Base-by-base conservation (phyloP, 2,888 invertebrate species). In the Drosophila rubida region DNA sequence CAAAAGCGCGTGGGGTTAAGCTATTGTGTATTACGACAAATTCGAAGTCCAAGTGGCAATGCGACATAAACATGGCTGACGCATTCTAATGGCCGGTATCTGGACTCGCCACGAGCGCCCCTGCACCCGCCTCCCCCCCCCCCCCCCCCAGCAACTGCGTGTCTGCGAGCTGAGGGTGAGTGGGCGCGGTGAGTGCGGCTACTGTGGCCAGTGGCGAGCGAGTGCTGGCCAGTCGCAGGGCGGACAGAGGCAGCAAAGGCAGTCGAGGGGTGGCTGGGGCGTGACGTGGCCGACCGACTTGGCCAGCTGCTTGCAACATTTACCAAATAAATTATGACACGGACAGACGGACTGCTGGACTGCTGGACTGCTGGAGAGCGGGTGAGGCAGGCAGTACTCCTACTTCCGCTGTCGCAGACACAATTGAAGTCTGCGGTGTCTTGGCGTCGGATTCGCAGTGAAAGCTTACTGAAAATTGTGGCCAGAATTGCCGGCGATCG, bases 241-340 rank as follows among this genome's bases (percentile, higher is more conserved):
- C 71, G 65, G 53, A 11, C 53, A n/a, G 11, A 30, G 19, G 19
- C 19, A n/a, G 19, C 19, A 32, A 32, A 19, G 42, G 30, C 22
- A 53, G 9, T 1, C 16, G 22, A 13, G 13, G 59, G 57, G 53
- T 30, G 45, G 50, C 30, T 58, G 50, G 62, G 60, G 42, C 55
- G 48, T 78, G 79, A 67, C 67, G 55, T 50, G 68, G 53, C 58
- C 45, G 67, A 14, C n/a, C 39, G 39, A 16, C 58, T 50, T 14
- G 69, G 45, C 63, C 75, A 75, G 78, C 75, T 75, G 71, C 54
- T 60, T 32, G 62, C 58, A 67, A 48, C 66, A 83, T 72, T 80
- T 68, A 75, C 77, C 69, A 70, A 19, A 81, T 84, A 84, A 88
- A 84, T 84, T 78, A 88, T 86, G 74, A 64, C 69, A 51, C 61